Evolutionary conservation across 1,140 invertebrate genomes (phyloP).

Genomic region (Bombus affinis): DNA sequence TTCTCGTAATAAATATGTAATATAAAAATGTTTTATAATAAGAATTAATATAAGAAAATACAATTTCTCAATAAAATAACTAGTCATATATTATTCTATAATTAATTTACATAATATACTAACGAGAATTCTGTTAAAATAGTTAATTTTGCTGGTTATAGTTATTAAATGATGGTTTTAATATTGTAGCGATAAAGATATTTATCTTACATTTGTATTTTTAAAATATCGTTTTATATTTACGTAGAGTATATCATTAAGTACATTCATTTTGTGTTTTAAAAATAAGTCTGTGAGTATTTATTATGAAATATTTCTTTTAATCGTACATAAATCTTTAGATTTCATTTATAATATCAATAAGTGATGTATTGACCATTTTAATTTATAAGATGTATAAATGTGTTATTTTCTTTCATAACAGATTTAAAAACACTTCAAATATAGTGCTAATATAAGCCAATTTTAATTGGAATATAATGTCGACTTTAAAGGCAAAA

Average conservation of each 20-base stretch:
- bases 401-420: not conserved
- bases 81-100: not conserved
- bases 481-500: constrained; percentile 71
- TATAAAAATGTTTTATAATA: not conserved
- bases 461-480: constrained; percentile 45
- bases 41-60: not conserved
- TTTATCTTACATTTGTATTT: not conserved
- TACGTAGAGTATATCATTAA: too few relatives aligned
- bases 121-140: not conserved
- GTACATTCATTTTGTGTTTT: not conserved
- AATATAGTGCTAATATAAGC: not conserved
- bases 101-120: not conserved
- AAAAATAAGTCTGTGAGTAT: not conserved
- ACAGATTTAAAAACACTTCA: not conserved
- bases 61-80: not conserved
- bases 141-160: not conserved
- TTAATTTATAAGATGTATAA: not conserved
- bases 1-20: not conserved
- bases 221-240: too few relatives aligned
- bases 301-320: not conserved
- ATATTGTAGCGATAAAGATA: not conserved
- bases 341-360: not conserved
- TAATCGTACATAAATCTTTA: not conserved
- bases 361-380: not conserved
- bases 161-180: not conserved